Evolutionary conservation across 2,888 invertebrate species (phyloP), one percentile per base, ranked within the genome.

Genomic region (Plebejus melissa): DNA sequence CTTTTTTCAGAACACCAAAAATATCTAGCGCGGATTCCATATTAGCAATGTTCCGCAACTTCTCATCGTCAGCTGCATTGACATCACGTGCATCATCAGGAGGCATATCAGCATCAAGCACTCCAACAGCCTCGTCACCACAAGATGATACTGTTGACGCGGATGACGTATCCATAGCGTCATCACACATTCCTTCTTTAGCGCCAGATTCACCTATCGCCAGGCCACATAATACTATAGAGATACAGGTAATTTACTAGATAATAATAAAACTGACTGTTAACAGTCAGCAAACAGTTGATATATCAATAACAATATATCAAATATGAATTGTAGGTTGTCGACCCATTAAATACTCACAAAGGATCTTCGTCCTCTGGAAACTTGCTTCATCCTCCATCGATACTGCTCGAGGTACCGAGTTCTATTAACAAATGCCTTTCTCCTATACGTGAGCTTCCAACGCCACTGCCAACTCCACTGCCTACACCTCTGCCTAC

Each of bases 1-100:
- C 41, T 77, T 79, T 79, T 85, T 88, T 82, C 82, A 90, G 93
- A 81, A 90, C 94, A 72, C 94, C 95, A 79, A 96, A 96, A 87
- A 96, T 96, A 74, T 95, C 96, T 46, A 96, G 96, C 83, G 97
- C 97, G 11, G 97, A 97, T 87, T 97, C 97, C 1, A 96, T 97
- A 79, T 88, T 97, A 78, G 96, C 96, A 11, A 96, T 97, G 96
- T 96, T 97, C 85, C 93, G 96, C 76, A 96, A 96, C 84, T 96
- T 96, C 84, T 95, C 96, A 28, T 95, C 96, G 32, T 94, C 95
- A 74, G 94, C 95, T 3, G 94, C 94, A 69, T 94, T 94, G 76
- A 92, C 92, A 22, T 95, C 95, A 77, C 86, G 94, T 76, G 94
- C 95, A 3, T 94, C 96, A 41, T 95, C 96, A 4, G 92, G 95